These are phyloP conservation scores for Drosophila borborema DNA, from an alignment of 2,888 invertebrate species.

Conservation along the genomic window DNA sequence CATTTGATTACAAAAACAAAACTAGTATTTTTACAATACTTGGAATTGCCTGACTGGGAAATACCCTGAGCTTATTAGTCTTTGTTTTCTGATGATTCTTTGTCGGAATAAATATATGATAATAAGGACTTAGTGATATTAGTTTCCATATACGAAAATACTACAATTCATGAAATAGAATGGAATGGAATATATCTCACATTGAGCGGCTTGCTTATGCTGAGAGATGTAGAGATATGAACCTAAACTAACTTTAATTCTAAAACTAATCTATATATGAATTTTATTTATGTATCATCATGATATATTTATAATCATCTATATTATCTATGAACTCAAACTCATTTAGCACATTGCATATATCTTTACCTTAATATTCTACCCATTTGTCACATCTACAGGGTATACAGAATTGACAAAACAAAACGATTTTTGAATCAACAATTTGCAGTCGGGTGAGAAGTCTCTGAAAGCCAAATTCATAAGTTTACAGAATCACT, in stretches of 20 bases:
- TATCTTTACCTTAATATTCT: background rate
- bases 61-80: background rate
- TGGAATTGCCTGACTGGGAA: background rate
- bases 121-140: too few species aligned
- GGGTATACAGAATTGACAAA: background rate
- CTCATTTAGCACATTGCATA: background rate
- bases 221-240: too few species aligned
- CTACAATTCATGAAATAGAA: too few species aligned
- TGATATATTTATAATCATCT: background rate
- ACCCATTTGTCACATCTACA: background rate
- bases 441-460: slow-evolving; percentile 48
- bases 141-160: too few species aligned
- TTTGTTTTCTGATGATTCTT: too few species aligned
- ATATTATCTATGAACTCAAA: background rate
- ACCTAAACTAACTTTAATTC: too few species aligned
- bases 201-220: too few species aligned
- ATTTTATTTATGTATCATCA: too few species aligned
- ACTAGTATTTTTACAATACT: too few species aligned
- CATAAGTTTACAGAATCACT: slow-evolving; percentile 67
- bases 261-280: too few species aligned
- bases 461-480: slow-evolving; percentile 30
- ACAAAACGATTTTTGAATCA: slow-evolving; percentile 5
- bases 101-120: too few species aligned
- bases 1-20: slow-evolving; percentile 14
- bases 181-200: too few species aligned